Conservation (phyloP, 2,888 invertebrate genomes). For the Cephus sareptanus region DNA sequence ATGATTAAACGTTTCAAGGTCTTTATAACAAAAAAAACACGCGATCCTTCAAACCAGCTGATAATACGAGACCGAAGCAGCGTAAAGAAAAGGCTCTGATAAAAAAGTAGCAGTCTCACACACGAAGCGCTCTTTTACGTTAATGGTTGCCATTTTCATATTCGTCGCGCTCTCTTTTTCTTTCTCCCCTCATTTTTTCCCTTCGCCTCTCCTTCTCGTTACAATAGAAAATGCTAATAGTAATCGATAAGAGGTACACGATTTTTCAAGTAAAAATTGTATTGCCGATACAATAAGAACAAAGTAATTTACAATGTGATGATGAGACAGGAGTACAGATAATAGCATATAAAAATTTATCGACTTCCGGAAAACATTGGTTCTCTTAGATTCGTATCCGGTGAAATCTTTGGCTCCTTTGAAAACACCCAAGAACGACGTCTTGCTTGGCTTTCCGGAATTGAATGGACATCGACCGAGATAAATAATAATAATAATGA, state of each 20-base stretch:
- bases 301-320: neutral
- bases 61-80: neutral
- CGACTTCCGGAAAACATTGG: neutral
- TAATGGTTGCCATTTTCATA: conserved; percentile 13
- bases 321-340: neutral
- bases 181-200: neutral
- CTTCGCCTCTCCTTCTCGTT: neutral
- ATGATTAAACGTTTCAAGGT: neutral
- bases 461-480: conserved; percentile 17
- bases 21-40: neutral
- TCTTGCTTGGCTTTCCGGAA: neutral
- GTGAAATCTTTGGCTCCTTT: neutral
- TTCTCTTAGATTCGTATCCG: neutral
- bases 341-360: conserved; percentile 1
- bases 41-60: neutral
- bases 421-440: neutral
- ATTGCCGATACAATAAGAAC: neutral
- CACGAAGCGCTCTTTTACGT: conserved; percentile 16
- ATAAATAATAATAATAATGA: conserved; percentile 23
- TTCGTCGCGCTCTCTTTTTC: neutral
- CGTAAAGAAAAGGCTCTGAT: neutral
- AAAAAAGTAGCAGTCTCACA: conserved; percentile 7
- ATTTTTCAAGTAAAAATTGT: neutral
- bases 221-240: neutral
- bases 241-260: neutral